Evolutionary conservation across 2,888 invertebrate genomes (phyloP), one percentile per base, ranked within the genome.

Genomic region (Drosophila testacea): DNA sequence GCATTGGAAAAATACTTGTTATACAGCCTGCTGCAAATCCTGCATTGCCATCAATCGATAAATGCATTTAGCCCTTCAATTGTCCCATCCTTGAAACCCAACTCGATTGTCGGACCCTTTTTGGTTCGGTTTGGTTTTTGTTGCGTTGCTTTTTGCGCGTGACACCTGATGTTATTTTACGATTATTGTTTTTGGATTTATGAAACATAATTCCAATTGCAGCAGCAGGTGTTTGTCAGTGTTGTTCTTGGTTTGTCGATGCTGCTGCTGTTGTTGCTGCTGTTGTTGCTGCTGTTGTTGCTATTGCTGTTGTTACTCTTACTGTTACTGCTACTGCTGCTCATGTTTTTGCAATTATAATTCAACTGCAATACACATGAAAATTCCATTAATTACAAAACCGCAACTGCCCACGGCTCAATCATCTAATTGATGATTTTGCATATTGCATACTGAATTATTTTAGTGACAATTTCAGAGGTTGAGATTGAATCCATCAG

Each of bases 171-270:
- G 85, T 87, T 84, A 84, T 89, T 84, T 87, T 89, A 84, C 67
- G 89, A 87, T 84, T 84, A 84, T 84, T 84, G 89, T 89, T 84
- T 84, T 89, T 79, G 87, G 87, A 84, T 89, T 87, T 83, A 86
- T 86, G 84, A 77, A 86, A 81, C 73, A 80, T 85, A 80, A 84
- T 84, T 87, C 83, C 86, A 81, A 69, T 77, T 81, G 77, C 81
- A 72, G 74, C 63, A 79, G 74, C 64, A 80, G 76, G 67, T 69
- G 56, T 42, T 16, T 63, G 56, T 57, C 66, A 47, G 10, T 36
- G 54, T 48, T 63, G 13, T 16, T 46, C 32, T 46, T 50, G 28
- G 16, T 39, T 22, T 63, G n/a, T 47, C 41, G 41, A 7, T 66
- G 41, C 22, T 22, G 22, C 13, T 66, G 41, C 22, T 22, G 22